Conservation (phyloP, 92 coral and sea anemone genomes). For the Zoanthus sansibaricus region DNA sequence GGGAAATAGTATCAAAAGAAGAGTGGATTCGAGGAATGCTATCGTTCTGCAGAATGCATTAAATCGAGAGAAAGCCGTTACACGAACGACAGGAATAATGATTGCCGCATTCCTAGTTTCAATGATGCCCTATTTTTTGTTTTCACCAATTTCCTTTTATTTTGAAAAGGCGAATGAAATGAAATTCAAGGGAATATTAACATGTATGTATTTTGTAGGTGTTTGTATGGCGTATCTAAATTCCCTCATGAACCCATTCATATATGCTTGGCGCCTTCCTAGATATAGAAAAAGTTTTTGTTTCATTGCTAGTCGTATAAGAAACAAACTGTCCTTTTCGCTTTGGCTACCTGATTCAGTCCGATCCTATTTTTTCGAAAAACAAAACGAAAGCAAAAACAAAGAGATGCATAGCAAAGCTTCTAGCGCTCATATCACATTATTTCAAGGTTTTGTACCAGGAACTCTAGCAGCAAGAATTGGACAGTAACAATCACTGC, state of each 20-base stretch:
- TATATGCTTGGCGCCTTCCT: slow-evolving; percentile 7
- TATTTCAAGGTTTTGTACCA: too few relatives aligned
- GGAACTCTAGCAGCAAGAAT: too few relatives aligned
- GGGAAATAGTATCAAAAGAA: neutral
- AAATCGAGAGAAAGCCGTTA: slow-evolving; percentile 3
- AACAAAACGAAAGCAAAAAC: neutral
- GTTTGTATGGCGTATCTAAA: neutral
- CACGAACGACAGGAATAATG: neutral
- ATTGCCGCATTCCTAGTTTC: neutral
- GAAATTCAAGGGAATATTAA: neutral
- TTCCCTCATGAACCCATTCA: slow-evolving; percentile 1
- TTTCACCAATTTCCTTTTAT: neutral
- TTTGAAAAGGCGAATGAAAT: neutral
- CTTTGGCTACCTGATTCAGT: neutral
- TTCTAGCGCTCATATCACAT: neutral
- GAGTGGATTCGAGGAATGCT: neutral
- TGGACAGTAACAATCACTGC: too few relatives aligned
- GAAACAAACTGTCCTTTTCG: neutral
- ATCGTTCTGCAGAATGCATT: neutral
- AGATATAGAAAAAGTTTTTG: neutral
- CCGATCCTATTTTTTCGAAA: neutral
- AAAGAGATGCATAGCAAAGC: slow-evolving; percentile 5
- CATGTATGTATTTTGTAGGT: neutral
- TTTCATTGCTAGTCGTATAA: neutral
- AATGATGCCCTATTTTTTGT: neutral